These are phyloP conservation scores for Centruroides sculpturatus DNA, from an alignment of 1,140 invertebrate genomes.

Conservation along the genomic window DNA sequence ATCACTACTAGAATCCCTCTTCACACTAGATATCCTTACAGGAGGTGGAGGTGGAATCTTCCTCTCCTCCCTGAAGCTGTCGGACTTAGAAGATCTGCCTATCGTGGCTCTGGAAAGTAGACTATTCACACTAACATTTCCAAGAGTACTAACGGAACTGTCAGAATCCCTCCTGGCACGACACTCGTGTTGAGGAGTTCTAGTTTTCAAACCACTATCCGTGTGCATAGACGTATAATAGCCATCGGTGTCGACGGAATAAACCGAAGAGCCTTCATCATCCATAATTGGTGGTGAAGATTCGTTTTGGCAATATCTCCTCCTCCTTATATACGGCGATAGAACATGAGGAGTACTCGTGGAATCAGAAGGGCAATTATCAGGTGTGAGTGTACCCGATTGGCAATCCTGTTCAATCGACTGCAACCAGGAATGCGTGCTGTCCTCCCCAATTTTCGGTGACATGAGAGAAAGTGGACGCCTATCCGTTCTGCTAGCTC, in stretches of 20 bases:
- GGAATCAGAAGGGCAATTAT: slow-evolving; percentile 12
- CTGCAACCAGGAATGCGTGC: no score
- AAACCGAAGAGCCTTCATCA: slow-evolving; percentile 78
- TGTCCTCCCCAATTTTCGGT: no score
- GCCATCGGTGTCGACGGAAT: slow-evolving; percentile 90
- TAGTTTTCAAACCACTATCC: slow-evolving; percentile 69
- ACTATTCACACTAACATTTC: slow-evolving; percentile 17
- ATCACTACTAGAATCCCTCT: not conserved
- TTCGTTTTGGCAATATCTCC: not conserved
- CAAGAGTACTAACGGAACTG: slow-evolving; percentile 10
- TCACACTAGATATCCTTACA: not conserved
- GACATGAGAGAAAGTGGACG: no score
- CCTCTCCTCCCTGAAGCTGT: slow-evolving; percentile 3
- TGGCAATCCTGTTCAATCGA: slow-evolving; percentile 16
- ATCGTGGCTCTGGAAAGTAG: slow-evolving; percentile 16
- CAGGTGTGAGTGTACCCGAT: slow-evolving; percentile 5
- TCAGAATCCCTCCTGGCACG: slow-evolving; percentile 46
- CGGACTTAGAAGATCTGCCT: slow-evolving; percentile 10
- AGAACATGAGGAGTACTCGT: slow-evolving; percentile 18
- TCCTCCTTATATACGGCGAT: slow-evolving; percentile 10
- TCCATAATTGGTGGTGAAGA: slow-evolving; percentile 40
- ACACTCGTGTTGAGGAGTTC: slow-evolving; percentile 32
- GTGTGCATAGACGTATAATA: slow-evolving; percentile 95
- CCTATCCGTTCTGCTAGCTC: no score
- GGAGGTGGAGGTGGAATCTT: not conserved